Evolutionary conservation across 2,888 invertebrate species (phyloP), one percentile per base, ranked within the genome.

Genomic region (Heteromurus nitidus): DNA sequence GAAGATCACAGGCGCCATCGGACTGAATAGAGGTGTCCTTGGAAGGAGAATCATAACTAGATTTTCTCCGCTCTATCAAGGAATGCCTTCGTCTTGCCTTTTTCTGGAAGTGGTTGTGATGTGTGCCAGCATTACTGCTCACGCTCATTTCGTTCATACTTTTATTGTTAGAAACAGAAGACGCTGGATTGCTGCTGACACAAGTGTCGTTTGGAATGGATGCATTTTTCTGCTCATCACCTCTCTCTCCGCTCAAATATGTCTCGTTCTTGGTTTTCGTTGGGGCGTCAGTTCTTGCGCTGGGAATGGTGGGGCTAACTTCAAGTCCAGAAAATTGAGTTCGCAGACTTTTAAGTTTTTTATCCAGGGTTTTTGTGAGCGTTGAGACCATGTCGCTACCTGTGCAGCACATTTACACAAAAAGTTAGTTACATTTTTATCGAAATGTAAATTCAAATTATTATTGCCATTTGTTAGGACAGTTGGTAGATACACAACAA

Each of bases 371-470:
- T 88, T 94, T 94, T 87, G 95, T 96, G 89, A 96, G 93, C 88
- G 93, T 93, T 89, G 94, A 93, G 90, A 96, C 91, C 88, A 96
- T 93, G 91, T 95, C 95, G 89, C 94, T 93, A 89, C 95, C 96
- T 95, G 91, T 18, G 83, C 74, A 80, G 28, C 47, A 22, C 55
- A 74, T n/a, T 50, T 50, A 50, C 50, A 50, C 20, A 44, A 42
- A 58, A 73, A 58, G 30, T 18, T 7, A 65, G 36, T 24, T 70
- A 24, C 28, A 44, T 30, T 13, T n/a, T n/a, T n/a, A n/a, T n/a
- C n/a, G n/a, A n/a, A n/a, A n/a, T n/a, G n/a, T n/a, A n/a, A n/a
- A n/a, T n/a, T n/a, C n/a, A n/a, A n/a, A n/a, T n/a, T n/a, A n/a
- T n/a, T n/a, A n/a, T n/a, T n/a, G n/a, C n/a, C 18, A 13, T 74